Base-by-base conservation (phyloP, 2,113 vertebrate genomes). In the Cryptotis parvus region DNA sequence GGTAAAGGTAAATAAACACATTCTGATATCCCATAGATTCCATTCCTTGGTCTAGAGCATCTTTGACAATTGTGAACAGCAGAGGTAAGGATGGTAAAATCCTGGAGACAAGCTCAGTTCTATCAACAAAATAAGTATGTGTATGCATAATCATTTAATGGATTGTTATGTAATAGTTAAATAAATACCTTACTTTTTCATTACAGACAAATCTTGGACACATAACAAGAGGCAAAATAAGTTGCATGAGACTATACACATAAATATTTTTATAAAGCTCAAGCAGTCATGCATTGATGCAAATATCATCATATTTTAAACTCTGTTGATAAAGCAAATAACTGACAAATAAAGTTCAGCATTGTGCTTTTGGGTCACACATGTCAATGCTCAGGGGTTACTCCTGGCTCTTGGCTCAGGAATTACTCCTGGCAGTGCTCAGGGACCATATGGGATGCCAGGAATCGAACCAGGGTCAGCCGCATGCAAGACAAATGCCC, bases 1-100 rank as follows among this genome's bases (percentile, higher is more conserved):
- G 65, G 29, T 29, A 41, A 79, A 80, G 68, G 55, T 86, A 35
- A 90, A n/a, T 73, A 91, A 69, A 70, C 65, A 85, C 12, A 77
- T 91, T 22, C 6, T 22, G 12, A 69, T 4, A 85, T n/a, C 5
- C 24, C 33, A 91, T 55, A 7, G 88, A 77, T 82, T 91, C 29
- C 39, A 29, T 43, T 72, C 45, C n/a, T 81, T 29, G 2, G 27
- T 27, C 83, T n/a, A 43, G 9, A 75, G 9, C 5, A 22, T 55
- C 20, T 76, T 35, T 86, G 55, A 65, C 0, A 37, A 29, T 22
- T 70, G 12, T 87, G 15, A 65, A 12, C 26, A 73, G 11, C 18
- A 43, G 24, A 77, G 45, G 68, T 79, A 84, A 61, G 43, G 31
- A 65, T 8, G 20, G 9, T 37, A 65, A 24, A 39, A 72, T 58